These are phyloP conservation scores for Acropora tenuis DNA, from an alignment of 64 coral and sea anemone genomes.

Conservation along the genomic window DNA sequence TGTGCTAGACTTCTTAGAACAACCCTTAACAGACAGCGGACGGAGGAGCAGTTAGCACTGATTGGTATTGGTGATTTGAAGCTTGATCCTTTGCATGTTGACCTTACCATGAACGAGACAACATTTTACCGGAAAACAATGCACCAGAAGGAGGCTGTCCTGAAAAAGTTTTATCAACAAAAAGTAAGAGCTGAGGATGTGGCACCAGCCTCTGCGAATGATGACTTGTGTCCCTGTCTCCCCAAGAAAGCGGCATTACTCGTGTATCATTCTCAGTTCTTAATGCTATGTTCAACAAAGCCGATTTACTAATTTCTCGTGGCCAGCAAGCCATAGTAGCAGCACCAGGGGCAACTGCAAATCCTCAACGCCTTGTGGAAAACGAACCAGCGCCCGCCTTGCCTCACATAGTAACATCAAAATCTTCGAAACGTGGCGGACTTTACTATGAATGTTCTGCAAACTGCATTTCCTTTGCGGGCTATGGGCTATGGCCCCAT, in stretches of 20 bases:
- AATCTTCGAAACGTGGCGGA: not conserved
- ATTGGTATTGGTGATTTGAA: slow-evolving; percentile 46
- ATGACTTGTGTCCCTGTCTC: slow-evolving; percentile 21
- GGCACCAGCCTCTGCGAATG: not conserved
- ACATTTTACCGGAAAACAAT: slow-evolving; percentile 55
- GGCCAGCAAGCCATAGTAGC: slow-evolving; percentile 17
- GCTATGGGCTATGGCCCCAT: slow-evolving; percentile 63
- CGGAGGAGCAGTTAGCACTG: slow-evolving; percentile 46
- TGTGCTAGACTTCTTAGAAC: not conserved
- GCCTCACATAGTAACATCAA: slow-evolving; percentile 22
- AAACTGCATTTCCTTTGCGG: slow-evolving; percentile 44
- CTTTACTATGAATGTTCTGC: slow-evolving; percentile 47
- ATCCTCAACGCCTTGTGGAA: slow-evolving; percentile 26
- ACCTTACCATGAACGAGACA: slow-evolving; percentile 15
- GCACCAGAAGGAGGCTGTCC: slow-evolving; percentile 32
- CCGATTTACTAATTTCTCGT: not conserved
- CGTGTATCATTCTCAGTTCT: slow-evolving; percentile 37
- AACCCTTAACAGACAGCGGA: slow-evolving; percentile 41
- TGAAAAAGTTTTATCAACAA: slow-evolving; percentile 48
- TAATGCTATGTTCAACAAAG: slow-evolving; percentile 23
- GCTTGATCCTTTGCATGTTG: slow-evolving; percentile 19
- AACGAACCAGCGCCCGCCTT: slow-evolving; percentile 22
- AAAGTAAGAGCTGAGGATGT: slow-evolving; percentile 13
- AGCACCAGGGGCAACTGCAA: slow-evolving; percentile 31
- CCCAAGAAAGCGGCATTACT: slow-evolving; percentile 49